Base-by-base conservation (phyloP, 2,888 invertebrate species). In the Hetaerina titia region DNA sequence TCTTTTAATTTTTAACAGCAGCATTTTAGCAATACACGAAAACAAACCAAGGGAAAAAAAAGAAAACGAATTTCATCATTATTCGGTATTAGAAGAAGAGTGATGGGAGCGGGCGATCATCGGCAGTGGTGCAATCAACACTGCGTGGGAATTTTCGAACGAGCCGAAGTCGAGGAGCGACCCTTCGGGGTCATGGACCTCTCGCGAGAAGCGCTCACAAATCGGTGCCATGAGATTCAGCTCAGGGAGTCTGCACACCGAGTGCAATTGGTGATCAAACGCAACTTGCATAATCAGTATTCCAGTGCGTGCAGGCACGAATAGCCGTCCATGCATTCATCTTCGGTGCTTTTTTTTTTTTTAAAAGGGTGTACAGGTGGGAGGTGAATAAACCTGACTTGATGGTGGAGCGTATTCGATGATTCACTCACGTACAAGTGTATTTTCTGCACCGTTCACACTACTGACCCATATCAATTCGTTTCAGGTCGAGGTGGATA, bases 171-270 rank as follows among this genome's bases (percentile, higher is more conserved):
- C 13, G 81, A 81, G 19, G 69, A 22, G n/a, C 81, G 81, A 81
- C 81, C 81, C 81, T 81, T 31, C 81, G 81, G 81, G 81, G 81
- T 81, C 81, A 15, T 81, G 81, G 81, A 81, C 81, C 81, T 81
- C n/a, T 81, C 81, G 13, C n/a, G 17, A 45, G 45, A 74, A 8
- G 69, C 69, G 9, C 13, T 31, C 81, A 31, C 25, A 31, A 13
- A 31, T 31, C 31, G 22, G 22, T 81, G 81, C 81, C 81, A 81
- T 9, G 31, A 22, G 22, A 81, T 81, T 81, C 31, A 22, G 9
- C 81, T 11, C 25, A n/a, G 11, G 22, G 81, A 31, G 31, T 25
- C 74, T 25, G 81, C 25, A 15, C 81, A 5, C 22, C 1, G 81
- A 31, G 31, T 13, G 25, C 25, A 11, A 81, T 9, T 8, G 74